Evolutionary conservation across 2,113 vertebrate genomes (phyloP), one percentile per base, ranked within the genome.

Genomic region (Morone chrysops): DNA sequence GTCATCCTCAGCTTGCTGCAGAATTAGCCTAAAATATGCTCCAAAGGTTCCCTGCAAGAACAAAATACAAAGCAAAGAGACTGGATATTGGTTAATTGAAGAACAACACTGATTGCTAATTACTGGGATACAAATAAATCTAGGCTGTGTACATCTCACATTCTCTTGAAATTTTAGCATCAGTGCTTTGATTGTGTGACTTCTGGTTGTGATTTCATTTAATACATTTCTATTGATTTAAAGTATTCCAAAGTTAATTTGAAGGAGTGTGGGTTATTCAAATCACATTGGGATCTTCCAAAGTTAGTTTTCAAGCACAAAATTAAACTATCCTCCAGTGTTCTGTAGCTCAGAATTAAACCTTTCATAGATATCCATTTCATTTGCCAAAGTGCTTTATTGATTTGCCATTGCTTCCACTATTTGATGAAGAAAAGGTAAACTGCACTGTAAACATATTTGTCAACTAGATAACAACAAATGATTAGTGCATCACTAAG

Each of bases 401-500:
- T 38, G 54, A 59, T 57, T 51, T 20, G 0, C 43, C 31, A 6
- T 11, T 56, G 13, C 38, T 67, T 45, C 62, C 2, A 31, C 36
- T 20, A 9, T 43, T 36, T 71, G 6, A 77, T 43, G 22, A 54
- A 61, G 45, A 20, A 41, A 60, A n/a, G 41, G 4, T 25, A 38
- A 63, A 67, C 20, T 0, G 20, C 22, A 31, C 11, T 60, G 73
- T 71, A 41, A 82, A 84, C 48, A 74, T n/a, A 59, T 75, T 71
- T 78, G 43, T 80, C 51, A 45, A 57, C 69, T 43, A n/a, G 56
- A 80, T 18, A 75, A 77, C 50, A 60, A 45, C 51, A n/a, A 47
- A 51, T 36, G n/a, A 71, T 88, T 76, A 68, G 78, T 86, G 76
- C 72, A 10, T 80, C 85, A 86, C 45, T 84, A 74, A 82, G 60